These are phyloP conservation scores for Drosophila melanica DNA, from an alignment of 1,140 invertebrate species.

Conservation along the genomic window DNA sequence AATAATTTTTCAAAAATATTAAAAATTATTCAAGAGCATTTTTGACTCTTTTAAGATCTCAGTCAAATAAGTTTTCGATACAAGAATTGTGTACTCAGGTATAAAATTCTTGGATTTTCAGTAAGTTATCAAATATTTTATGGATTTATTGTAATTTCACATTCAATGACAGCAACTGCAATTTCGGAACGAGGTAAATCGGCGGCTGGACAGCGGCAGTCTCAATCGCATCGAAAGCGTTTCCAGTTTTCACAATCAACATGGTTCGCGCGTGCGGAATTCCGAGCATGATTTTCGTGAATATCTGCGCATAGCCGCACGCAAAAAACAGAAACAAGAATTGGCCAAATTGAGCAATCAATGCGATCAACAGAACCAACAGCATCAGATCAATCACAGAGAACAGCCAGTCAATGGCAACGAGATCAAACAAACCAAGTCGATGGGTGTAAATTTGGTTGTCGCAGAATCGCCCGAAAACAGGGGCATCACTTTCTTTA, in stretches of 20 bases:
- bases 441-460: background rate
- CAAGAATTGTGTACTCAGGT: no score
- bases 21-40: no score
- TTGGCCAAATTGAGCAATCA: background rate
- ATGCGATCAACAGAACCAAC: background rate
- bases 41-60: no score
- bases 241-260: conserved; percentile 8
- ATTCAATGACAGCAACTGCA: no score
- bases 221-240: conserved; percentile 30
- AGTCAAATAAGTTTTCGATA: no score
- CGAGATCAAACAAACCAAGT: background rate
- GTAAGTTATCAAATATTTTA: no score
- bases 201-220: background rate
- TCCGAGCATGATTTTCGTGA: conserved; percentile 7
- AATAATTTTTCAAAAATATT: no score
- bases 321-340: background rate
- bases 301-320: conserved; percentile 18
- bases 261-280: background rate
- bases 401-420: background rate
- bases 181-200: no score
- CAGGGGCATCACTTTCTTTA: conserved; percentile 6
- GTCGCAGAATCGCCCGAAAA: no score
- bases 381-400: background rate
- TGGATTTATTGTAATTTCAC: no score
- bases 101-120: no score